Percentiles rank a stretch among this genome's conserved stretches.
These are phyloP conservation scores for Oikopleura dioica DNA, from an alignment of 23 tunicate species.

Conservation along the genomic window DNA sequence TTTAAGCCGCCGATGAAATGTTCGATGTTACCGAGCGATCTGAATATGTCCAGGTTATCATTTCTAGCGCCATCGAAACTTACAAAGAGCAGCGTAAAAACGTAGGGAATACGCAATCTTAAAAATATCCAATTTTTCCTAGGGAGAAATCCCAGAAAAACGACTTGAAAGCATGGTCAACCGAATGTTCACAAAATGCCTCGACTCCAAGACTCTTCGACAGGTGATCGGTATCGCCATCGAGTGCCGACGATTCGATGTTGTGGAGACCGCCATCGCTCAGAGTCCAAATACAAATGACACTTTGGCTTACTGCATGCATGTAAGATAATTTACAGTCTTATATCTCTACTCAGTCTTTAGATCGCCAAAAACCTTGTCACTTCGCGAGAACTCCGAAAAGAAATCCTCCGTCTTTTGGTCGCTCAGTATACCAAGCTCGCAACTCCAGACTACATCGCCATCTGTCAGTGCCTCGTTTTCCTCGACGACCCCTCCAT, in stretches of 20 bases:
- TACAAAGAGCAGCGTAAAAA: constrained; percentile 67
- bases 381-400: constrained; percentile 56
- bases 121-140: constrained; percentile 31
- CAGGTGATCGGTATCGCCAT: constrained; percentile 91
- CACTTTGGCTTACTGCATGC: constrained; percentile 59
- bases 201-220: constrained; percentile 42
- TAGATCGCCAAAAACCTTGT: constrained; percentile 18
- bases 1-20: constrained; percentile 10
- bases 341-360: neutral
- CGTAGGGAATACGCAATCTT: constrained; percentile 28
- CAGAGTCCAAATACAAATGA: constrained; percentile 51
- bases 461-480: constrained; percentile 78
- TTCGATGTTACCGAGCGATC: constrained; percentile 1
- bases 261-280: constrained; percentile 52
- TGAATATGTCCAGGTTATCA: constrained; percentile 2
- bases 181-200: constrained; percentile 69
- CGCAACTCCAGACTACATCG: constrained; percentile 49
- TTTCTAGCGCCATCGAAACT: constrained; percentile 23
- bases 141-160: constrained; percentile 7
- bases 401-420: constrained; percentile 50
- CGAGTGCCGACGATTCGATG: constrained; percentile 68
- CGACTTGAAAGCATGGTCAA: constrained; percentile 72
- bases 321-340: constrained; percentile 18
- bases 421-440: constrained; percentile 48
- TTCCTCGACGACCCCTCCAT: constrained; percentile 56